Base-by-base conservation (phyloP, 2,797 vertebrate genomes). In the Percopsis omiscomaycus region DNA sequence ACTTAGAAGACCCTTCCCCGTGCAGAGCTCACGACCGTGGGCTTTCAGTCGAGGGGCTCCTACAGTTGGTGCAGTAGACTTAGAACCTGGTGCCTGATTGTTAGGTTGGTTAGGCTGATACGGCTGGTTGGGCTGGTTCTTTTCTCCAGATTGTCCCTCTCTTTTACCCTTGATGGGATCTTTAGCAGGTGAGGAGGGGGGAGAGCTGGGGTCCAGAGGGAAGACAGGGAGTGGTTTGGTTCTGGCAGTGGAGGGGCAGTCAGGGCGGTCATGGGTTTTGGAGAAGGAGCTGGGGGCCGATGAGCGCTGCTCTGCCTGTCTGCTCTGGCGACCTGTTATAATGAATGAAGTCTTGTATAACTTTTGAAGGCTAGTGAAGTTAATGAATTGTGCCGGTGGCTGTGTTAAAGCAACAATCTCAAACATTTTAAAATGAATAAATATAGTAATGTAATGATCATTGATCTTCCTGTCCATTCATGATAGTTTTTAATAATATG, bases 1-100 rank as follows among this genome's bases (percentile, higher is more conserved):
- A 3, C 81, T 94, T 10, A 95, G 79, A 0, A 77, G 63, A 44
- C 82, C 86, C 77, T 91, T 92, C 61, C 84, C 88, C 16, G 81
- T 66, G 12, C 84, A 81, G 11, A 60, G 48, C 2, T 77, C 85
- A 13, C 75, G 83, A 50, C 77, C 80, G 66, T 79, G 84, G 64
- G 63, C 61, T 56, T 89, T 91, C 62, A 87, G 86, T 28, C 56
- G 70, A 28, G 61, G 74, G 0, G 74, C 64, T 10, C 66, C 80
- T 11, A 64, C 77, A 9, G 69, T 32, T 5, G 80, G 77, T 3
- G 75, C 75, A 22, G 64, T 74, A 11, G 64, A 46, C 54, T 67
- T 80, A 60, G 71, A 70, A 47, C 71, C 88, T 29, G 73, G 69
- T 64, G 68, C 42, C 53, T 45, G 61, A 2, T 76, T 78, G 58